Evolutionary conservation across 2,888 invertebrate species (phyloP).

Genomic region (Xestobium rufovillosum): DNA sequence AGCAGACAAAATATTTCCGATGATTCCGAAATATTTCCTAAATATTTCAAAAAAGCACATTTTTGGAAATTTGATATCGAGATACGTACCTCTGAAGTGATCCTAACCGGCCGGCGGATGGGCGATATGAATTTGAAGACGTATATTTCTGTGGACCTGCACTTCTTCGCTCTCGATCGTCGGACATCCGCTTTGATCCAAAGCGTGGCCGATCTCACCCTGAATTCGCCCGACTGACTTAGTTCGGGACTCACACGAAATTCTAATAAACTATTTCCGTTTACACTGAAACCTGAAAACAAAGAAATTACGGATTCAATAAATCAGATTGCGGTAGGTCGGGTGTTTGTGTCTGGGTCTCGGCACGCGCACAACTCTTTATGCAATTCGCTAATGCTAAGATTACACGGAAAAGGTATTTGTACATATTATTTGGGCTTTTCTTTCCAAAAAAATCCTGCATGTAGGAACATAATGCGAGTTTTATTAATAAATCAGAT

Average conservation of each 20-base stretch:
- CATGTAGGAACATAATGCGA: no score
- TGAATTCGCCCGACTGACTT: constrained; percentile 50
- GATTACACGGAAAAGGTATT: no score
- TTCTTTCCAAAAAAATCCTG: no score
- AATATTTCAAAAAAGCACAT: no score
- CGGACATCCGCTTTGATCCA: constrained; percentile 63
- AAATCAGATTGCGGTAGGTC: not conserved
- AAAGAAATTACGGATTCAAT: constrained; percentile 15
- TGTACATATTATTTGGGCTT: no score
- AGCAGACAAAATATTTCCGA: no score
- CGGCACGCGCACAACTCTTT: no score
- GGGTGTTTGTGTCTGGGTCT: not conserved
- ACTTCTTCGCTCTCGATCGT: constrained; percentile 33
- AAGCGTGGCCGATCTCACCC: constrained; percentile 71
- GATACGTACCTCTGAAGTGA: constrained; percentile 53
- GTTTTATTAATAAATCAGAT: no score
- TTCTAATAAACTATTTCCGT: constrained; percentile 78
- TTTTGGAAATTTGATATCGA: no score
- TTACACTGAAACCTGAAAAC: constrained; percentile 67
- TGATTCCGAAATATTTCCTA: no score
- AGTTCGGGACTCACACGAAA: constrained; percentile 65
- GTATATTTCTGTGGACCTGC: constrained; percentile 37
- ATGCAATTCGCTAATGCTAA: no score
- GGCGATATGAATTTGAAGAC: constrained; percentile 41
- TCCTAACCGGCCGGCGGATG: constrained; percentile 53